Percentiles rank a stretch among this genome's conserved stretches.
These are phyloP conservation scores for Anarsia innoxiella DNA, from an alignment of 2,888 invertebrate genomes.

Conservation along the genomic window DNA sequence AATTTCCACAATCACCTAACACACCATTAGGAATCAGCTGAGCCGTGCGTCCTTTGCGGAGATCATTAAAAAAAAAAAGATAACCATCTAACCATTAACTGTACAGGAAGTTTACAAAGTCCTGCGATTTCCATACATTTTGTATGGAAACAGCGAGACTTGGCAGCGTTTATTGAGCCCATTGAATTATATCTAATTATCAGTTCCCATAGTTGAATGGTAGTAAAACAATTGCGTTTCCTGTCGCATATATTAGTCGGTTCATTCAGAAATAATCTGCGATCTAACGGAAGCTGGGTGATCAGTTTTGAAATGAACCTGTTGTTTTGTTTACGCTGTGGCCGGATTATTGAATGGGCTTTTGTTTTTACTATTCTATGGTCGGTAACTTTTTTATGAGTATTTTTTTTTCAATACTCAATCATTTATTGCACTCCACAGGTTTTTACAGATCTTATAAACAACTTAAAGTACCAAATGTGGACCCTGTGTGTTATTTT, in stretches of 20 bases:
- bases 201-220: constrained; percentile 60
- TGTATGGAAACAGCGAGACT: constrained; percentile 1
- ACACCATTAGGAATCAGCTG: constrained; percentile 8
- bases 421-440: too few relatives aligned
- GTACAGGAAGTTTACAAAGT: constrained; percentile 14
- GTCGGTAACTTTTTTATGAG: too few relatives aligned
- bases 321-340: constrained; percentile 1
- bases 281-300: constrained; percentile 14
- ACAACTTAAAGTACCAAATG: too few relatives aligned
- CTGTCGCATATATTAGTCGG: constrained; percentile 15
- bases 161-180: too few relatives aligned
- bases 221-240: constrained; percentile 13
- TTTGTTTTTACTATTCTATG: too few relatives aligned
- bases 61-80: constrained; percentile 11
- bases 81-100: constrained; percentile 13
- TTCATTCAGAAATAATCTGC: constrained; percentile 12
- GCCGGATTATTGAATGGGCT: constrained; percentile 10
- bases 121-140: constrained; percentile 1
- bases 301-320: constrained; percentile 5
- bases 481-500: too few relatives aligned
- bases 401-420: too few relatives aligned
- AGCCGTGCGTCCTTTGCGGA: constrained; percentile 11
- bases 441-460: too few relatives aligned
- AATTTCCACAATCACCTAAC: neutral
- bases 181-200: constrained; percentile 64